phyloP scores from a whole-genome alignment of 64 coral and sea anemone genomes.

The Montipora sp. region DNA sequence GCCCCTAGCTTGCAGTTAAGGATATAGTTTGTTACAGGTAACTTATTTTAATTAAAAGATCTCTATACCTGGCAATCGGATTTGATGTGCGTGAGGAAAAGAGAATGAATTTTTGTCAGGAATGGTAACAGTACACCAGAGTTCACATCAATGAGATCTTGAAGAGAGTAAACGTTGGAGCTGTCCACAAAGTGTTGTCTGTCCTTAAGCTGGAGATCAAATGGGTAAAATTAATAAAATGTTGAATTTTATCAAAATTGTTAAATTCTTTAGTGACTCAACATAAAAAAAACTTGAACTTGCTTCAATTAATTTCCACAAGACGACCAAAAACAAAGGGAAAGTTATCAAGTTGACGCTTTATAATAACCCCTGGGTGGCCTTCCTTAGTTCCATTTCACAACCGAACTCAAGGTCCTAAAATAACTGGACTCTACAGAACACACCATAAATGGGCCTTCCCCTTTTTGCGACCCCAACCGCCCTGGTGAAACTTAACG shows the following conservation, averaged over 20 bases:
- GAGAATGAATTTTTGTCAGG: constrained; percentile 81
- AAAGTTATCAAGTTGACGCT: too few relatives aligned
- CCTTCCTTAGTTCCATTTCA: too few relatives aligned
- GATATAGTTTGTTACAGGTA: neutral
- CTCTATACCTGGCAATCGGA: constrained; percentile 82
- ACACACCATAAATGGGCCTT: too few relatives aligned
- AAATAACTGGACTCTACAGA: too few relatives aligned
- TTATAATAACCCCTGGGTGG: too few relatives aligned
- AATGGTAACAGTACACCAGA: constrained; percentile 80
- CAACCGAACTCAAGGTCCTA: too few relatives aligned
- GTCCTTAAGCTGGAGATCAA: constrained; percentile 73
- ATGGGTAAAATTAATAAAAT: neutral
- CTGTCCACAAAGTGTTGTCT: constrained; percentile 96
- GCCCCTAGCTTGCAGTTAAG: too few relatives aligned
- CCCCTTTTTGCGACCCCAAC: too few relatives aligned
- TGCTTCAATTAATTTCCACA: neutral
- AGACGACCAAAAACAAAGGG: neutral
- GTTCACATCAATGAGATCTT: constrained; percentile 90
- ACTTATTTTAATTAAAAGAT: neutral
- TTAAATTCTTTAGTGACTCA: too few relatives aligned
- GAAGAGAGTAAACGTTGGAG: constrained; percentile 77
- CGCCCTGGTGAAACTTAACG: too few relatives aligned
- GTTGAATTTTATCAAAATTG: too few relatives aligned
- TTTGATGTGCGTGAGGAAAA: constrained; percentile 97
- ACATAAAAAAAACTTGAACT: neutral